phyloP scores from a whole-genome alignment of 53 echinoderm and acorn worm genomes.

The Hippasteria phrygiana region DNA sequence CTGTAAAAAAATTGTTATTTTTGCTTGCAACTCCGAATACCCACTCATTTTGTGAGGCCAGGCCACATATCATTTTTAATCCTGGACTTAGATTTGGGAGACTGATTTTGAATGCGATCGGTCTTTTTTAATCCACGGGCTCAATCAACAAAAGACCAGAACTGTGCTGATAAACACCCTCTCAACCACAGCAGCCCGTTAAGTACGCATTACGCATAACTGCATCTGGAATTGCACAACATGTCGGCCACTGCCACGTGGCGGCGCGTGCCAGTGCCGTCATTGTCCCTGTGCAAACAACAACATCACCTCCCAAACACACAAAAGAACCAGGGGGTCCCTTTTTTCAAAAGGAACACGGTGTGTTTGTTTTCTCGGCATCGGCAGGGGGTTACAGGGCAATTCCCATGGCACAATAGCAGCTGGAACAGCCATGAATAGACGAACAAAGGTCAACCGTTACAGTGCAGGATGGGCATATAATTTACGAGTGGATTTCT shows the following conservation, averaged over 20 bases:
- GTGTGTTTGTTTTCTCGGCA: background rate
- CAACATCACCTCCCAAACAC: background rate
- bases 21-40: no score
- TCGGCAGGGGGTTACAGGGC: background rate
- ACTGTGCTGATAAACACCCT: background rate
- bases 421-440: background rate
- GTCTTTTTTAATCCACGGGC: no score
- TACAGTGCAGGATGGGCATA: no score
- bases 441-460: background rate
- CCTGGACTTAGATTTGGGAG: no score
- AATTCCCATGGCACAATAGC: background rate
- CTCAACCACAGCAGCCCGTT: background rate
- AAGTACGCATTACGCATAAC: background rate
- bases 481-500: no score
- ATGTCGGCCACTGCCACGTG: slow-evolving; percentile 35
- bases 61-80: no score
- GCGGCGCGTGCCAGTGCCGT: slow-evolving; percentile 15
- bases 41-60: no score
- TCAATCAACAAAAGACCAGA: background rate
- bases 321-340: background rate
- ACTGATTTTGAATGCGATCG: no score
- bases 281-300: slow-evolving; percentile 29
- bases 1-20: no score
- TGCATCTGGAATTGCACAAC: background rate
- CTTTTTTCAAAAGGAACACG: background rate